Percentiles rank a stretch among this genome's conserved stretches.
phyloP scores from a whole-genome alignment of 2,888 invertebrate genomes.

The Cremastinae sp. region DNA sequence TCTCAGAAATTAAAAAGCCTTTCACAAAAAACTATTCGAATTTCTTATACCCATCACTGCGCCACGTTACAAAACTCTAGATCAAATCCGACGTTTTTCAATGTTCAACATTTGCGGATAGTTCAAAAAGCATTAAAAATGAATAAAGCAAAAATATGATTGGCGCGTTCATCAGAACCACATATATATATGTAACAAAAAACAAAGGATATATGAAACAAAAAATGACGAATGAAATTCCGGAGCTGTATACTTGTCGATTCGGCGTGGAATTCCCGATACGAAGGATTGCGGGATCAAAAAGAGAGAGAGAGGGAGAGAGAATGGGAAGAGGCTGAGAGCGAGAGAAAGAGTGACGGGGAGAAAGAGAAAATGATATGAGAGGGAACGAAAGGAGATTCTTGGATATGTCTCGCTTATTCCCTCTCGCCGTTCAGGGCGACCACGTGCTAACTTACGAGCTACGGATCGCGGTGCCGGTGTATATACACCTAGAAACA shows the following conservation, averaged over 20 bases:
- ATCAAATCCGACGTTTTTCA: too few relatives aligned
- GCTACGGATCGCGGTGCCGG: slow-evolving; percentile 70
- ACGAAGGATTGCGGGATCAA: slow-evolving; percentile 48
- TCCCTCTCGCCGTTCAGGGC: slow-evolving; percentile 50
- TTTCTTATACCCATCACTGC: too few relatives aligned
- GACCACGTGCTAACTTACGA: slow-evolving; percentile 80
- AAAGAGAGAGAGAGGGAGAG: slow-evolving; percentile 22
- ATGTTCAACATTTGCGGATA: too few relatives aligned
- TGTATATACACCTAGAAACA: slow-evolving; percentile 49
- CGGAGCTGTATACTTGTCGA: slow-evolving; percentile 8
- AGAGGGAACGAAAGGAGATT: slow-evolving; percentile 36
- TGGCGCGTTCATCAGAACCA: too few relatives aligned
- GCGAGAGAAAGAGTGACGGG: slow-evolving; percentile 1
- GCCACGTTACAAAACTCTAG: too few relatives aligned
- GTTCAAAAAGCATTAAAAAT: too few relatives aligned
- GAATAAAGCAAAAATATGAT: too few relatives aligned
- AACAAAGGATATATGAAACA: too few relatives aligned
- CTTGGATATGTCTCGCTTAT: slow-evolving; percentile 55
- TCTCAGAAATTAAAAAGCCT: too few relatives aligned
- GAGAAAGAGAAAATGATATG: too few relatives aligned
- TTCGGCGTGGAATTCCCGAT: slow-evolving; percentile 39
- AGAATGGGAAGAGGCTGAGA: slow-evolving; percentile 5
- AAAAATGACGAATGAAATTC: slow-evolving; percentile 8
- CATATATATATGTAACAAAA: too few relatives aligned
- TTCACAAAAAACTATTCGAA: too few relatives aligned